Evolutionary conservation across 1,140 invertebrate species (phyloP).

Genomic region (Triops cancriformis): DNA sequence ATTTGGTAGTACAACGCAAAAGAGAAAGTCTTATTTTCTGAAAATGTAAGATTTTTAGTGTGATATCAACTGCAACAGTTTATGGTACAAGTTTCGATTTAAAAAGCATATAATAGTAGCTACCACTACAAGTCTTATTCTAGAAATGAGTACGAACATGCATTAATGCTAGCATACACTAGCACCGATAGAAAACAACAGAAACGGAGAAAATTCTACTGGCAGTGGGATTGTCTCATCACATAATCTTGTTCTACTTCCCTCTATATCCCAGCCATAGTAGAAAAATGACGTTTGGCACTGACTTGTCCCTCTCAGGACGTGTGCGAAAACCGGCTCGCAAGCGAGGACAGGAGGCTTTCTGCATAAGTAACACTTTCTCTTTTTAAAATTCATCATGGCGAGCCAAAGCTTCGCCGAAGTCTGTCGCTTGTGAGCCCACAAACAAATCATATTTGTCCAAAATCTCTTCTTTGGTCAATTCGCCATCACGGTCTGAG

Average conservation of each 20-base stretch:
- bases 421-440: constrained; percentile 96
- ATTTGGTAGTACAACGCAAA: neutral
- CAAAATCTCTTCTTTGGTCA: constrained; percentile 86
- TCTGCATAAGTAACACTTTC: neutral
- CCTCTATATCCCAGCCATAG: neutral
- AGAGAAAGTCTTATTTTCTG: neutral
- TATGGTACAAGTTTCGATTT: neutral
- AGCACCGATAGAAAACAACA: neutral
- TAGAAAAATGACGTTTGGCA: constrained; percentile 5
- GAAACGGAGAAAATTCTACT: neutral
- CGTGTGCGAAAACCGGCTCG: neutral
- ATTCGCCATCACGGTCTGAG: constrained; percentile 73
- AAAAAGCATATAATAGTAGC: neutral
- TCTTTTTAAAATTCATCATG: constrained; percentile 82
- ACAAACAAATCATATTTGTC: constrained; percentile 97
- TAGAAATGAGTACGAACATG: neutral
- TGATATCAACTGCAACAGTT: neutral
- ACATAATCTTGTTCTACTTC: neutral
- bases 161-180: neutral
- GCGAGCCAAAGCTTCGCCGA: constrained; percentile 85
- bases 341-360: neutral
- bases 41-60: neutral
- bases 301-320: neutral
- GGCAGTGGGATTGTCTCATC: constrained; percentile 4
- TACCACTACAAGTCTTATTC: neutral